These are phyloP conservation scores for Mesaphorura yosii DNA, from an alignment of 1,140 invertebrate genomes.

Conservation along the genomic window DNA sequence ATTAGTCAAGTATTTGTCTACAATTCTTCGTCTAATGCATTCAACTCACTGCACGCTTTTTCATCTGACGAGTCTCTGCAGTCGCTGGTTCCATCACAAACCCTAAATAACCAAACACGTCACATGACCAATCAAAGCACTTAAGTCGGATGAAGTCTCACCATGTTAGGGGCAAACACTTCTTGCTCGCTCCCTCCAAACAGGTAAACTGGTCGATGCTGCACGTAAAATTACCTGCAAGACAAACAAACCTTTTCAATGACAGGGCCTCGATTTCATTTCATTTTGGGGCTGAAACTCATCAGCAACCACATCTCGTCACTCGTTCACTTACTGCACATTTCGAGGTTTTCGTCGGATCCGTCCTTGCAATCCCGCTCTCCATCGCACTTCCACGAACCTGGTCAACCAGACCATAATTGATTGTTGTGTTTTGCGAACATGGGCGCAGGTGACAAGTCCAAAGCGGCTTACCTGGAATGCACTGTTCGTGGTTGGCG, in stretches of 20 bases:
- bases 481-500: slow-evolving; percentile 56
- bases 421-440: too few relatives aligned
- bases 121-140: too few relatives aligned
- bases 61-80: slow-evolving; percentile 82
- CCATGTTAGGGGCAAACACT: slow-evolving; percentile 81
- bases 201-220: slow-evolving; percentile 76
- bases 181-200: slow-evolving; percentile 52
- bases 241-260: not conserved
- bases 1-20: not conserved
- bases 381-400: slow-evolving; percentile 63
- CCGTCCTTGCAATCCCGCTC: slow-evolving; percentile 55
- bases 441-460: too few relatives aligned
- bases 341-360: slow-evolving; percentile 54
- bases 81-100: slow-evolving; percentile 77
- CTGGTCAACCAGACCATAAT: too few relatives aligned
- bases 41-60: slow-evolving; percentile 69
- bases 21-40: not conserved
- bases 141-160: too few relatives aligned
- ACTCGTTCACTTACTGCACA: slow-evolving; percentile 50
- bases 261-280: not conserved
- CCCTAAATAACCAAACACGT: too few relatives aligned
- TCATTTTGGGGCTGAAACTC: slow-evolving; percentile 4
- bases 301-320: not conserved
- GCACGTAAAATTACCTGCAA: slow-evolving; percentile 62
- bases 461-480: too few relatives aligned